A percentile compares a stretch with the other conserved stretches of the same genome.
phyloP scores from a whole-genome alignment of 2,113 vertebrate species.

The Chamaea fasciata region DNA sequence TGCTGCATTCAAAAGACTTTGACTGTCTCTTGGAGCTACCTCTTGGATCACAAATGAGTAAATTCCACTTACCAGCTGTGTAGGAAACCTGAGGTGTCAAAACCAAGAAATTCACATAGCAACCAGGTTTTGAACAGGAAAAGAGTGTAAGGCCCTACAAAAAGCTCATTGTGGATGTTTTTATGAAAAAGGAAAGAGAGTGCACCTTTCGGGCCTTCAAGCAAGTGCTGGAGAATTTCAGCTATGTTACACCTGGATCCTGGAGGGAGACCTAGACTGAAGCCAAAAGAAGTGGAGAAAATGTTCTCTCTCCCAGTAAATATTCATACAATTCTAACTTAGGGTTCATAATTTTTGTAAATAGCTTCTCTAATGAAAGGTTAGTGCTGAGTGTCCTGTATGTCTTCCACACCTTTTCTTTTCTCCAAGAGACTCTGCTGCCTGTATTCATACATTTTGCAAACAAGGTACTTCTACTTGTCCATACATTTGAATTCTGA shows the following conservation, averaged over 20 bases:
- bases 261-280: neutral
- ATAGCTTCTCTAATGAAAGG: neutral
- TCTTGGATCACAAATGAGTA: neutral
- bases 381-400: neutral
- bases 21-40: neutral
- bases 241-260: neutral
- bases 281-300: neutral
- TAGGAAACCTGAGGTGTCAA: neutral
- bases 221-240: slow-evolving; percentile 12
- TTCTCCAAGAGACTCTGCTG: neutral
- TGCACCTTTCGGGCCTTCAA: neutral
- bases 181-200: neutral
- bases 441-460: neutral
- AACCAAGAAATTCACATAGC: neutral
- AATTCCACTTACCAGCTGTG: neutral
- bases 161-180: slow-evolving; percentile 5
- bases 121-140: neutral
- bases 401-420: neutral
- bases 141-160: neutral
- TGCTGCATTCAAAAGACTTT: neutral
- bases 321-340: neutral
- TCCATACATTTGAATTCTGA: neutral
- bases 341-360: neutral
- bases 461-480: neutral
- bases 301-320: neutral